Evolutionary conservation across 1,140 invertebrate genomes (phyloP), one percentile per base, ranked within the genome.

Genomic region (Dryas iulia): DNA sequence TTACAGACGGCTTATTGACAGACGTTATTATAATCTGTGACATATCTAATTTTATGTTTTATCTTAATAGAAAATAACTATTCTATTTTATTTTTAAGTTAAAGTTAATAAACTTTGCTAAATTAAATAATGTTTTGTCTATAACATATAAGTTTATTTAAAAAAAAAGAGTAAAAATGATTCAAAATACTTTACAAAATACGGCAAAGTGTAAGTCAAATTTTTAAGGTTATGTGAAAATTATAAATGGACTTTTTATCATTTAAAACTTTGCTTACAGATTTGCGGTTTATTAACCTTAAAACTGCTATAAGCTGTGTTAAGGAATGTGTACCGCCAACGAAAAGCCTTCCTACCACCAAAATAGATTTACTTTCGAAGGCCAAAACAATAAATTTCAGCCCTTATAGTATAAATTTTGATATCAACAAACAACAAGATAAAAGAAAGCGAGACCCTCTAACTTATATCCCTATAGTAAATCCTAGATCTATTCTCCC

Each of bases 401-500:
- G 70, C 25, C 89, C 87, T 2, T 65, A 77, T 58, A 78, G 64
- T 53, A 81, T 91, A 39, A 80, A 74, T 33, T 72, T 89, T 21
- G 89, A 87, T 39, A 90, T 90, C 6, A 81, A 89, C 3, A 84
- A 83, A 30, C 65, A 64, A 25, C 39, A 35, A 1, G 76, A 59
- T 58, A 83, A 76, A 58, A 84, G 81, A 30, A 85, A 81, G 31
- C 78, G 80, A 62, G 86, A 88, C 66, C 89, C 89, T 2, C 53
- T 90, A 10, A 65, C 78, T 5, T 89, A 90, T 39, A 80, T 82
- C 7, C 89, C 89, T 30, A 89, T 91, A 56, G 74, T 84, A 4
- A 91, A 89, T 66, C 88, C 88, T 23, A 74, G 87, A 8, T 87
- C 86, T 2, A 91, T 91, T 63, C 71, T 91, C n/a, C 87, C 89